Evolutionary conservation across 2,797 vertebrate species (phyloP).

Genomic region (Macropodus opercularis): DNA sequence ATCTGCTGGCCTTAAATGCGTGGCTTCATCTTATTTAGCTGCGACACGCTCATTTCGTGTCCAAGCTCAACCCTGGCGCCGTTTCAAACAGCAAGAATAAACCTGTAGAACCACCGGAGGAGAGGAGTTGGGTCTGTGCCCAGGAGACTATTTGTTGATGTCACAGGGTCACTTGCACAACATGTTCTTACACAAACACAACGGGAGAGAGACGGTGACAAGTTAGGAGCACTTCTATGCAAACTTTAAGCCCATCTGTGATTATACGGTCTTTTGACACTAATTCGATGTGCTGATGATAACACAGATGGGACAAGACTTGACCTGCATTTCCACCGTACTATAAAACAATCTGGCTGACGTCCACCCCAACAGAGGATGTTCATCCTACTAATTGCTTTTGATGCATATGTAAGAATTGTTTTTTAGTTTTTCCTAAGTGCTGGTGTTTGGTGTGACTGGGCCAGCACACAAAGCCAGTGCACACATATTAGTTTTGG

Average conservation of each 20-base stretch:
- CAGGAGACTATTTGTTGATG: conserved; percentile 48
- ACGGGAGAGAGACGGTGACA: conserved; percentile 11
- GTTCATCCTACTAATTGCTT: conserved; percentile 44
- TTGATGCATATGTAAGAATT: conserved; percentile 29
- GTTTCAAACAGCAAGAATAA: conserved; percentile 37
- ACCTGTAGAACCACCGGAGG: conserved; percentile 38
- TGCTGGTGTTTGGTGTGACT: conserved; percentile 14
- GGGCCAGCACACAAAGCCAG: conserved; percentile 25
- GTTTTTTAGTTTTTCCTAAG: conserved; percentile 11
- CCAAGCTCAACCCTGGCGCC: conserved; percentile 36
- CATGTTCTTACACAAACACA: conserved; percentile 19
- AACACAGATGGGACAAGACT: conserved; percentile 51
- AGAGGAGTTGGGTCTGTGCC: conserved; percentile 52
- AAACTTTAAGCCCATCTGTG: conserved; percentile 61
- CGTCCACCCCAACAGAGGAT: conserved; percentile 23
- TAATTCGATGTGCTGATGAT: conserved; percentile 68
- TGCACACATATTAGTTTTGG: conserved; percentile 35
- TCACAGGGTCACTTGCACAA: conserved; percentile 54
- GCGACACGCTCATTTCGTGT: conserved; percentile 17
- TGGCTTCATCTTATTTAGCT: conserved; percentile 25
- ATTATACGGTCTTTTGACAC: conserved; percentile 67
- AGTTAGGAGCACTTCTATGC: conserved; percentile 33
- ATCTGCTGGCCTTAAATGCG: conserved; percentile 33
- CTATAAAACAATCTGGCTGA: conserved; percentile 10
- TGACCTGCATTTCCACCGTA: conserved; percentile 14